A percentile compares a stretch with the other conserved stretches of the same genome.
phyloP scores from a whole-genome alignment of 2,113 vertebrate genomes.

The Oncorhynchus keta region DNA sequence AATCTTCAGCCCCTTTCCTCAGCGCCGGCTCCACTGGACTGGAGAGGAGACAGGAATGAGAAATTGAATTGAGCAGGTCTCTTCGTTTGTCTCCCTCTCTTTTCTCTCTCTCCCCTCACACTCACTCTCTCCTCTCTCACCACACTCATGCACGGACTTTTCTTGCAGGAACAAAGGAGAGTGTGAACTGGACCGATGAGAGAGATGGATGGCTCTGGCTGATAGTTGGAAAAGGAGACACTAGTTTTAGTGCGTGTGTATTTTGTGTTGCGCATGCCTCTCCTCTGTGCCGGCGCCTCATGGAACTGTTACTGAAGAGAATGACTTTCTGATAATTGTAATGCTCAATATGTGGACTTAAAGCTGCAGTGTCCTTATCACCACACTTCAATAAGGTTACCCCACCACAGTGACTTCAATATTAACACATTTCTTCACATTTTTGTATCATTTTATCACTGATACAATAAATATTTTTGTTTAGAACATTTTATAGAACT shows the following conservation, averaged over 20 bases:
- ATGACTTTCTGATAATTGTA: slow-evolving; percentile 67
- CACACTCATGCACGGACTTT: slow-evolving; percentile 29
- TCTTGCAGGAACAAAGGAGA: slow-evolving; percentile 65
- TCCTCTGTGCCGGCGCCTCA: slow-evolving; percentile 25
- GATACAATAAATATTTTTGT: background rate
- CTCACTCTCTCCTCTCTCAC: slow-evolving; percentile 30
- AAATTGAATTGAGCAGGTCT: slow-evolving; percentile 48
- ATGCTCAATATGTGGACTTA: slow-evolving; percentile 61
- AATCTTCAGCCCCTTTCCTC: slow-evolving; percentile 52
- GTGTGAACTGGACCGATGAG: slow-evolving; percentile 32
- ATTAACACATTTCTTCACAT: background rate
- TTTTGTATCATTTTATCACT: background rate
- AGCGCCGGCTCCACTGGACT: slow-evolving; percentile 65
- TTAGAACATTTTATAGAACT: slow-evolving; percentile 28
- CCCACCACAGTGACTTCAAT: slow-evolving; percentile 10
- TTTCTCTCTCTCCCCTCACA: too few species aligned
- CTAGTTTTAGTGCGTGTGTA: slow-evolving; percentile 34
- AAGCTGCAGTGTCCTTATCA: slow-evolving; percentile 62
- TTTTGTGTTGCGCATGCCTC: slow-evolving; percentile 39
- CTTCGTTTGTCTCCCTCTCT: too few species aligned
- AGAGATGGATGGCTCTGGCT: slow-evolving; percentile 29
- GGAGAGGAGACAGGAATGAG: slow-evolving; percentile 61
- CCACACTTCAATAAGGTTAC: slow-evolving; percentile 25
- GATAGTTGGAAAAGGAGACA: slow-evolving; percentile 47
- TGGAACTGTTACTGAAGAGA: slow-evolving; percentile 57